phyloP scores from a whole-genome alignment of 2,113 vertebrate species.

The Chascanopsetta lugubris region DNA sequence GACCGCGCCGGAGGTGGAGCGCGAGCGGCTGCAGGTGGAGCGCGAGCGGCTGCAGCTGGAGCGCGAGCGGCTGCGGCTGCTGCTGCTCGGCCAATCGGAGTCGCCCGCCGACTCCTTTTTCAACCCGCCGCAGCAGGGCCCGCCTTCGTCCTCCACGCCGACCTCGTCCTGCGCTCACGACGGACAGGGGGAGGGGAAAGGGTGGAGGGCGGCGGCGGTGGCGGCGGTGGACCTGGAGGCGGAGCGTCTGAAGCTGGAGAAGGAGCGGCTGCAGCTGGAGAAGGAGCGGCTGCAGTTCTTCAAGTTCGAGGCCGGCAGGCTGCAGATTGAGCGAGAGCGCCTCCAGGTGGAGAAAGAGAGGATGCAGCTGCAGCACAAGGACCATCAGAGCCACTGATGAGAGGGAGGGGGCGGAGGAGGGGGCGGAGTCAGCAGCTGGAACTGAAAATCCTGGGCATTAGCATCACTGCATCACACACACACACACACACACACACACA shows the following conservation, averaged over 20 bases:
- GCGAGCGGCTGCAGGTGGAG: conserved; percentile 89
- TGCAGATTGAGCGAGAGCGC: conserved; percentile 93
- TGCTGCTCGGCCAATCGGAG: conserved; percentile 83
- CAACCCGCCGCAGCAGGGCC: conserved; percentile 64
- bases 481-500: neutral
- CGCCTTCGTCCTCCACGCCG: conserved; percentile 60
- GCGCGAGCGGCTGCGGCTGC: conserved; percentile 81
- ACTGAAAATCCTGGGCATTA: conserved; percentile 6
- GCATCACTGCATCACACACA: neutral
- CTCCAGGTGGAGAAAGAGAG: conserved; percentile 94
- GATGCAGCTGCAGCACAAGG: conserved; percentile 91
- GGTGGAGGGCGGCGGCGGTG: conserved; percentile 79
- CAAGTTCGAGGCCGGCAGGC: conserved; percentile 90
- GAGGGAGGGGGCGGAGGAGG: neutral
- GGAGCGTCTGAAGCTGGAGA: conserved; percentile 90
- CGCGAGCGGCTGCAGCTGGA: conserved; percentile 90
- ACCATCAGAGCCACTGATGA: conserved; percentile 62
- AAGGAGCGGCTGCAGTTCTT: conserved; percentile 93
- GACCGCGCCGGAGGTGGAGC: conserved; percentile 86
- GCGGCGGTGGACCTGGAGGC: conserved; percentile 86
- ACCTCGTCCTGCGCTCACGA: conserved; percentile 39
- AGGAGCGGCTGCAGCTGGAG: conserved; percentile 90
- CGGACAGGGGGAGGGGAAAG: conserved; percentile 42
- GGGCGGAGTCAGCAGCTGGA: neutral
- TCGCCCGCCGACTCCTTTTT: conserved; percentile 66